Evolutionary conservation across 2,113 vertebrate genomes (phyloP).

Genomic region (Macquaria australasica): DNA sequence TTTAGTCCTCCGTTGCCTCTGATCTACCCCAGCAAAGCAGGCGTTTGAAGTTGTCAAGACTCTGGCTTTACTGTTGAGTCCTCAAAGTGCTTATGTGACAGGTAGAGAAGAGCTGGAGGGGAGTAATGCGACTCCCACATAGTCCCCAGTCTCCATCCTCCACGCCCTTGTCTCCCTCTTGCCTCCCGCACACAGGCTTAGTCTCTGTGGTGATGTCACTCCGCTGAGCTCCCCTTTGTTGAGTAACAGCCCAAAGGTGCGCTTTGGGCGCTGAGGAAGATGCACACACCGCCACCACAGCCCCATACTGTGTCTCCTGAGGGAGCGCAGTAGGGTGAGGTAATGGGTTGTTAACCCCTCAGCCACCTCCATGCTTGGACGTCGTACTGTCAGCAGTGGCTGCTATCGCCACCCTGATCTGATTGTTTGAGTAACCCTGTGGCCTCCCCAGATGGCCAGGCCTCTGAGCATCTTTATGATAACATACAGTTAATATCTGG

Average conservation of each 20-base stretch:
- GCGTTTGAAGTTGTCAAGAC: constrained; percentile 77
- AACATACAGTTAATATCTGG: constrained; percentile 75
- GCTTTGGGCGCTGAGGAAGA: constrained; percentile 50
- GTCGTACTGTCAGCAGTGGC: constrained; percentile 27
- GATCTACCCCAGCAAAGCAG: constrained; percentile 67
- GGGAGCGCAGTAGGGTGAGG: constrained; percentile 48
- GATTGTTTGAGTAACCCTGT: constrained; percentile 70
- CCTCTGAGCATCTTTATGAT: constrained; percentile 63
- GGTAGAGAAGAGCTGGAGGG: constrained; percentile 71
- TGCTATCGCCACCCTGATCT: constrained; percentile 50
- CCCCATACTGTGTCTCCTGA: constrained; percentile 29
- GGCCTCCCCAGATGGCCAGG: constrained; percentile 60
- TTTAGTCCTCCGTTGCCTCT: constrained; percentile 64
- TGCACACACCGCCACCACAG: constrained; percentile 15
- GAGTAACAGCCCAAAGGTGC: constrained; percentile 70
- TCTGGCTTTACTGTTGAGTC: constrained; percentile 68
- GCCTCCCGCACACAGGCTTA: constrained; percentile 22
- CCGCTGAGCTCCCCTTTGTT: constrained; percentile 59
- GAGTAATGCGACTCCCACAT: constrained; percentile 70
- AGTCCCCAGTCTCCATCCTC: constrained; percentile 61
- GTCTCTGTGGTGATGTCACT: constrained; percentile 64
- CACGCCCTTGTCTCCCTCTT: constrained; percentile 43
- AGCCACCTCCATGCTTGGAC: constrained; percentile 48
- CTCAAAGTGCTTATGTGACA: constrained; percentile 78
- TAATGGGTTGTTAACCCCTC: constrained; percentile 72